Base-by-base conservation (phyloP, 1,140 invertebrate species). In the Leptopilina boulardi region DNA sequence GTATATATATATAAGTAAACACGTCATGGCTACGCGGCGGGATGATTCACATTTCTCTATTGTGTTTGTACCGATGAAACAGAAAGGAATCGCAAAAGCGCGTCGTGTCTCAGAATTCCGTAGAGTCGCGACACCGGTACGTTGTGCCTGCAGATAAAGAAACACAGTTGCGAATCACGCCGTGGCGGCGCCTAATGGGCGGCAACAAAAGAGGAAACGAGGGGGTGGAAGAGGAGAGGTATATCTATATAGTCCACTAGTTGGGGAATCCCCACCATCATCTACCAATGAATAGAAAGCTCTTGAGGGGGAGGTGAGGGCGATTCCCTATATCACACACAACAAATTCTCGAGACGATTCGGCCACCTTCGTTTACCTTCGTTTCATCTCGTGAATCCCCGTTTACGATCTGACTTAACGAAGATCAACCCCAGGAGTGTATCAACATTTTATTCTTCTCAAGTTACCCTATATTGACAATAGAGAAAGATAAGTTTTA, bases 161-260 rank as follows among this genome's bases (percentile, higher is more conserved):
- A 88, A 88, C 88, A 88, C 81, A 87, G 89, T 88, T 91, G 85
- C 88, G 87, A 90, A 90, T 90, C 88, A 90, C 88, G 87, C 87
- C 87, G 88, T 81, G 86, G 86, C 87, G 88, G 88, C 88, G 89
- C 88, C 89, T 89, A 90, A 91, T 91, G 88, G 89, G 89, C 89
- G 89, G 88, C 89, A 87, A 89, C 88, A 88, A 88, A 87, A 86
- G 87, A n/a, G n/a, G n/a, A n/a, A n/a, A n/a, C n/a, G n/a, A n/a
- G n/a, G n/a, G n/a, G n/a, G n/a, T n/a, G n/a, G n/a, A 83, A 77
- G 83, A 84, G 84, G 9, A 84, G 78, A 83, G 84, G 84, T 51
- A 51, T 18, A 51, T 51, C 82, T 84, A 84, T 81, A 75, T 41
- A 70, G 34, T 66, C 51, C 21, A 71, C 77, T 59, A 23, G 78